Base-by-base conservation (phyloP, 2,113 vertebrate species). In the Bostrychus sinensis region DNA sequence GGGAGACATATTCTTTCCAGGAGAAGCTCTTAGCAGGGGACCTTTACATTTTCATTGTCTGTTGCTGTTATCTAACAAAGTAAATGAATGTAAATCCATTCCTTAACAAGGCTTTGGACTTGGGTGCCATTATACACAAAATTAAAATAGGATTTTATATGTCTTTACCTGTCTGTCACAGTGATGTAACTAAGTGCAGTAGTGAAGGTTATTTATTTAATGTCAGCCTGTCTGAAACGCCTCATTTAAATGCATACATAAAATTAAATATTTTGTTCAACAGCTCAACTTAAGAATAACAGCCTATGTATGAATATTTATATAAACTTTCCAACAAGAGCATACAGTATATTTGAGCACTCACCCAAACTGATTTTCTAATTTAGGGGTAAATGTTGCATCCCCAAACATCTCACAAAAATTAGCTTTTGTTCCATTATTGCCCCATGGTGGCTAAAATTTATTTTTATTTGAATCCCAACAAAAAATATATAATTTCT, bases 91-190 rank as follows among this genome's bases (percentile, higher is more conserved):
- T 56, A 5, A 71, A 72, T 66, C 50, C 0, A 7, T 38, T 64
- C 26, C 57, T 16, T 48, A 28, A 45, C 60, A 53, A 70, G 62
- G 20, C 36, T 46, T 60, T 17, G 2, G 0, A 42, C 62, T 10
- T 13, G 28, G 17, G 50, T 26, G 25, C 39, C 10, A 7, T 56
- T 19, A 22, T 45, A 20, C 41, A 17, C 17, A 3, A 41, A 6
- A 17, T 69, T 62, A 57, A 2, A 58, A 72, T 36, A 58, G 39
- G 53, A 28, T 57, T 65, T 72, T 25, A 59, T 30, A 51, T 43
- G 20, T 55, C 51, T 25, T 62, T 34, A 34, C 6, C 41, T 48
- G 56, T 48, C 57, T 43, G 1, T 72, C 62, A 64, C 8, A 32
- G 34, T 50, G 16, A 23, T 62, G 36, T 23, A 17, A 30, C 1